These are phyloP conservation scores for Pogonomyrmex californicus DNA, from an alignment of 1,140 invertebrate species.

Conservation along the genomic window DNA sequence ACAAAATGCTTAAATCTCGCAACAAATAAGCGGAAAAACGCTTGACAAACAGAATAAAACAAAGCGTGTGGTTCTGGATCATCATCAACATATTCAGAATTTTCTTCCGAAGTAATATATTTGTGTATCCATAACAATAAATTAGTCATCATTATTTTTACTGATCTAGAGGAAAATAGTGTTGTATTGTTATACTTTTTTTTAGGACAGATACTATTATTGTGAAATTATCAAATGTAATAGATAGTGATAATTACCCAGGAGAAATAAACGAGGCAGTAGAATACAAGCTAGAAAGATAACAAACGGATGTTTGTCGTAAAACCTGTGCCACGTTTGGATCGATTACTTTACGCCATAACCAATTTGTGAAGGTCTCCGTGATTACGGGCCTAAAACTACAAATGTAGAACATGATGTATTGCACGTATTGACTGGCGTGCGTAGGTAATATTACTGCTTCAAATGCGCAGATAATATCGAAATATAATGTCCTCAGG, in stretches of 20 bases:
- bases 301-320: constrained; percentile 91
- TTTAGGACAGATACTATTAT: not conserved
- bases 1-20: constrained; percentile 95
- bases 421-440: constrained; percentile 92
- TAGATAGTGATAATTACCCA: constrained; percentile 86
- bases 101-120: constrained; percentile 90
- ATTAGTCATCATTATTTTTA: constrained; percentile 89
- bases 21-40: constrained; percentile 95
- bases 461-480: constrained; percentile 90
- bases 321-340: constrained; percentile 89
- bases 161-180: constrained; percentile 86
- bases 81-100: constrained; percentile 84
- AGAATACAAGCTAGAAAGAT: constrained; percentile 92
- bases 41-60: constrained; percentile 96
- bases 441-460: constrained; percentile 91
- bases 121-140: constrained; percentile 92
- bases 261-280: constrained; percentile 90
- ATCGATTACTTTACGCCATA: constrained; percentile 93
- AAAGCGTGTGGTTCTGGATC: constrained; percentile 91
- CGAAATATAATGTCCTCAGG: constrained; percentile 85
- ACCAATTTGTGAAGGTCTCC: constrained; percentile 90
- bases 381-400: constrained; percentile 90
- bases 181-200: not conserved
- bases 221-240: constrained; percentile 16
- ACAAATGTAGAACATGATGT: constrained; percentile 92